A percentile compares a stretch with the other conserved stretches of the same genome.
Conservation (phyloP, 1,140 invertebrate species). For the Pissodes strobi region DNA sequence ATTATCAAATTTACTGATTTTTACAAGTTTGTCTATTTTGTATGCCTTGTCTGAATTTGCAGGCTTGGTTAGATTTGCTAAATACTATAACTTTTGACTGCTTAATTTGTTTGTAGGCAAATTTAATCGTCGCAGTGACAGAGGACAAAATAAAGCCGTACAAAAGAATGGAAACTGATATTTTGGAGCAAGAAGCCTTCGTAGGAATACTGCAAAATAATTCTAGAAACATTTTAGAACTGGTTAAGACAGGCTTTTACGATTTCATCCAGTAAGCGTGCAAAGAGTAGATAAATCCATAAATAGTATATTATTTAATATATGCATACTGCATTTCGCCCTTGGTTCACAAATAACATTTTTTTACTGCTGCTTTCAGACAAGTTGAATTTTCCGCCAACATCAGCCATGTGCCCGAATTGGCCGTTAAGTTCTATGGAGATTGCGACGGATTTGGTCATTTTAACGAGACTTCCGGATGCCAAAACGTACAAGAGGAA, state of each 20-base stretch:
- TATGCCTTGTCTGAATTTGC: no score
- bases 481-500: constrained; percentile 61
- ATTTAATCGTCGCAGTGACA: constrained; percentile 65
- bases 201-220: constrained; percentile 63
- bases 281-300: no score
- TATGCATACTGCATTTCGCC: no score
- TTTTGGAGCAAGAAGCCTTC: constrained; percentile 61
- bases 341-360: no score
- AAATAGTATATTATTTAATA: no score
- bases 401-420: constrained; percentile 50
- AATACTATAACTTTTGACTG: no score
- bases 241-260: constrained; percentile 56
- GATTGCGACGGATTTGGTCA: constrained; percentile 60
- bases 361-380: no score
- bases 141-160: constrained; percentile 60
- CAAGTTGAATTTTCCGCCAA: constrained; percentile 63
- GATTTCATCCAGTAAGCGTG: constrained; percentile 27
- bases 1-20: no score
- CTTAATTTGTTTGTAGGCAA: constrained; percentile 61
- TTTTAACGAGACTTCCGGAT: constrained; percentile 57
- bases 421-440: constrained; percentile 62
- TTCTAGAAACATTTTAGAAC: constrained; percentile 65
- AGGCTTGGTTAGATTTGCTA: no score
- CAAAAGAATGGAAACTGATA: constrained; percentile 58
- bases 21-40: no score